Evolutionary conservation across 2,888 invertebrate genomes (phyloP).

Genomic region (Dugesia japonica): DNA sequence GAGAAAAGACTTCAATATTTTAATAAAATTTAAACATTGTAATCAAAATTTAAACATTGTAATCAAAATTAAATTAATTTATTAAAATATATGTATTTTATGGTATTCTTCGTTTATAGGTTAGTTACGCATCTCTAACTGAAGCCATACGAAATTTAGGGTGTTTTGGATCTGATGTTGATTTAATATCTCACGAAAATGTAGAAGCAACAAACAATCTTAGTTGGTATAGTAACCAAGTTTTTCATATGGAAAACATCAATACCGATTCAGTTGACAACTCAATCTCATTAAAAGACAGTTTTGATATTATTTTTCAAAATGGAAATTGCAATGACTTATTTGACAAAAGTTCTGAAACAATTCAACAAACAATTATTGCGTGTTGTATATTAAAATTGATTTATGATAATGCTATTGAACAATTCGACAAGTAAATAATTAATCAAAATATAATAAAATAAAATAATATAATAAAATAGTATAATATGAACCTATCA

Average conservation of each 20-base stretch:
- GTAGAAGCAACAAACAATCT: background rate
- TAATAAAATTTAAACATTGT: too few species aligned
- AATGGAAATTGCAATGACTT: background rate
- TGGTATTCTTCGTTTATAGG: too few species aligned
- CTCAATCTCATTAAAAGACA: background rate
- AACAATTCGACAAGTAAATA: background rate
- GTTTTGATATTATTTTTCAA: background rate
- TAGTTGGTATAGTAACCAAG: background rate
- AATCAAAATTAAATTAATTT: too few species aligned
- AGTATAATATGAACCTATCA: too few species aligned
- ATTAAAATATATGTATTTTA: too few species aligned
- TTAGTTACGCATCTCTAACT: slow-evolving; percentile 77
- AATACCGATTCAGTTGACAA: background rate
- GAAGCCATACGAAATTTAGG: slow-evolving; percentile 78
- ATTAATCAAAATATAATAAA: too few species aligned
- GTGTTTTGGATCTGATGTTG: slow-evolving; percentile 55
- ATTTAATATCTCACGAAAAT: background rate
- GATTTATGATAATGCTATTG: background rate
- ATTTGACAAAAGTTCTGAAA: background rate
- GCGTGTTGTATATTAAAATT: background rate
- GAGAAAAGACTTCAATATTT: too few species aligned
- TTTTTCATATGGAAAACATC: background rate
- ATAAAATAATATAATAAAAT: too few species aligned
- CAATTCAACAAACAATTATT: background rate
- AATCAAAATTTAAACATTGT: too few species aligned